Percentiles rank a stretch among this genome's conserved stretches.
phyloP scores from a whole-genome alignment of 2,888 invertebrate genomes.

The Spicauda simplicius region DNA sequence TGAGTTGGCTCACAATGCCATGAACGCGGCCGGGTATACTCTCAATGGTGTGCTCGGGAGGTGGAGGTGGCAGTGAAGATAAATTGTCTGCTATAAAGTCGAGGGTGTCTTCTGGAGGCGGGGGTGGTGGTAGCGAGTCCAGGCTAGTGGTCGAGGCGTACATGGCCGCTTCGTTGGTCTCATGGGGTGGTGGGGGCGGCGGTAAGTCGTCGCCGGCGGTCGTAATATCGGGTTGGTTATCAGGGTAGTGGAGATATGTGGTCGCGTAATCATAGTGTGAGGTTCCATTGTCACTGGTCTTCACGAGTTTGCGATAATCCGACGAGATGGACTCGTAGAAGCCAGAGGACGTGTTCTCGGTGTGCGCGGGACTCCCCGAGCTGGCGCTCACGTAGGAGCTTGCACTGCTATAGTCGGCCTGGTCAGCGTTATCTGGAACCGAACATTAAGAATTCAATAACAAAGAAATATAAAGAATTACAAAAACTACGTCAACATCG shows the following conservation, averaged over 20 bases:
- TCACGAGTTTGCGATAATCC: conserved; percentile 60
- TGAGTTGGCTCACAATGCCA: conserved; percentile 73
- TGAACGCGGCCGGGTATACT: conserved; percentile 66
- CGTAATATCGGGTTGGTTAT: neutral
- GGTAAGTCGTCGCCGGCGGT: conserved; percentile 77
- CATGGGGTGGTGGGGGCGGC: conserved; percentile 89
- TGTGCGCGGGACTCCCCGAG: conserved; percentile 52
- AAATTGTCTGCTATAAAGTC: conserved; percentile 87
- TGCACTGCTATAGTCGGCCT: conserved; percentile 57
- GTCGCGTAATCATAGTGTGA: conserved; percentile 65
- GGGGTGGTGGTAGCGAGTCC: conserved; percentile 93
- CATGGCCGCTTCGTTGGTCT: conserved; percentile 80
- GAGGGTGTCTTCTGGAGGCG: conserved; percentile 80
- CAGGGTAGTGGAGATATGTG: conserved; percentile 10
- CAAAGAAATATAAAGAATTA: too few species aligned
- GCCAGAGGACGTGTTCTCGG: conserved; percentile 52
- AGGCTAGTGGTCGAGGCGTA: conserved; percentile 91
- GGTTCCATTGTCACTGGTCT: conserved; percentile 54
- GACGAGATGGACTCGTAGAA: conserved; percentile 66
- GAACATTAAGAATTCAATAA: too few species aligned
- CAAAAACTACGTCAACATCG: too few species aligned
- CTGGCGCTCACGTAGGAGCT: conserved; percentile 51
- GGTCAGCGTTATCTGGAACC: conserved; percentile 50
- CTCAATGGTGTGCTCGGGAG: conserved; percentile 82
- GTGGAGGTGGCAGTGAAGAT: conserved; percentile 90